Percentiles rank a stretch among this genome's conserved stretches.
Conservation (phyloP, 2,797 vertebrate genomes). For the Tokudaia tokunoshimensis region DNA sequence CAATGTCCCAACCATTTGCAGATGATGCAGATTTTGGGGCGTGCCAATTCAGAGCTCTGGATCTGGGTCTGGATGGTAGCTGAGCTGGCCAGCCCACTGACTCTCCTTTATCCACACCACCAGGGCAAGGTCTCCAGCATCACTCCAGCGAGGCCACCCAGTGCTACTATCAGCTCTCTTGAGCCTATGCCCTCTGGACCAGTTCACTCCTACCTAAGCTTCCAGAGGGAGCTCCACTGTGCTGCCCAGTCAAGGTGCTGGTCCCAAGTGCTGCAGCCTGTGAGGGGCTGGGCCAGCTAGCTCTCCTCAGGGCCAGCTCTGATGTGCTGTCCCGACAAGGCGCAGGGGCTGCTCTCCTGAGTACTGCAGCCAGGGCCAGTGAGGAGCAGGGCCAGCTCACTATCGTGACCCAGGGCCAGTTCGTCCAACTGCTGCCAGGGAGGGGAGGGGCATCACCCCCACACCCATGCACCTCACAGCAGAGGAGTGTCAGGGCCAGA, state of each 20-base stretch:
- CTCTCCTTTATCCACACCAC: no score
- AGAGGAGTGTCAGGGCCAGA: no score
- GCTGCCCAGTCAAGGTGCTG: no score
- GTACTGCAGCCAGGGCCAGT: no score
- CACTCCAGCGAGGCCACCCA: no score
- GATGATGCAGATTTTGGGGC: not conserved
- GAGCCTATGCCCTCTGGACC: not conserved
- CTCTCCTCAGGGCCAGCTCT: not conserved
- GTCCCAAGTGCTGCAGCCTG: no score
- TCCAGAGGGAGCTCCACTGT: not conserved
- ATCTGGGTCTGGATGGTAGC: not conserved
- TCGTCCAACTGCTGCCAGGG: no score
- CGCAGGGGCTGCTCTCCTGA: no score
- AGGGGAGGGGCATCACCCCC: not conserved
- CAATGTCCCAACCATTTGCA: no score
- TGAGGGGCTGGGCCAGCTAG: no score
- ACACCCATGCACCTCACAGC: no score
- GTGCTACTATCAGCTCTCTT: not conserved
- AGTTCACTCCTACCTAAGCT: not conserved
- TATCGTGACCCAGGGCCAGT: not conserved
- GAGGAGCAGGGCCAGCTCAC: not conserved
- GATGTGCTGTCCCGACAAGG: not conserved
- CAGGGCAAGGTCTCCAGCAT: not conserved
- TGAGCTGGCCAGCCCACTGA: not conserved
- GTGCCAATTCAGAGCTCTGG: not conserved